Conservation (phyloP, 2,797 vertebrate species). For the Rhynchotus rufescens region DNA sequence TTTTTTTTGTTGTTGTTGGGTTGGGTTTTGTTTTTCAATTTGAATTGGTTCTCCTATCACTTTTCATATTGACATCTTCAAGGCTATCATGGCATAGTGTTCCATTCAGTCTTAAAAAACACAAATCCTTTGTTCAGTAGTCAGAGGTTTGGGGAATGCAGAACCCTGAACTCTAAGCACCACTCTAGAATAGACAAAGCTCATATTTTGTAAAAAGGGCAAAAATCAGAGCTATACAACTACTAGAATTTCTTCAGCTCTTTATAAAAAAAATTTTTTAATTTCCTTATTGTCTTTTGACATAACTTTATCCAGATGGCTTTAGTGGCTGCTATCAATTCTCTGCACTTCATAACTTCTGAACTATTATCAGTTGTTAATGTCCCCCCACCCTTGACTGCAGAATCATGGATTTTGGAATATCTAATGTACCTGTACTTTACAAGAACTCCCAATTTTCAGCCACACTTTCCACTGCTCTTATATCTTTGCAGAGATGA, state of each 20-base stretch:
- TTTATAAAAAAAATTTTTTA: not conserved
- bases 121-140: not conserved
- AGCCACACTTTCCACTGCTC: conserved; percentile 16
- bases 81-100: not conserved
- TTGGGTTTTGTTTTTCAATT: not conserved
- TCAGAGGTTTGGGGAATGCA: not conserved
- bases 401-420: conserved; percentile 40
- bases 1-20: too few relatives aligned
- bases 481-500: conserved; percentile 6
- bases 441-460: conserved; percentile 48
- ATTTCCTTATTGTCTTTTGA: conserved; percentile 28
- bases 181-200: not conserved
- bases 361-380: conserved; percentile 28
- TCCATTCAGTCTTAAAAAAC: not conserved
- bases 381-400: not conserved
- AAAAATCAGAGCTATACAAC: not conserved
- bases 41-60: not conserved
- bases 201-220: not conserved
- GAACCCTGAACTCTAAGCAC: not conserved
- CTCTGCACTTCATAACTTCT: conserved; percentile 49
- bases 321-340: conserved; percentile 45
- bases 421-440: conserved; percentile 19
- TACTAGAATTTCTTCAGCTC: not conserved
- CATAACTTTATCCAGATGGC: conserved; percentile 19
- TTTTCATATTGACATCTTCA: not conserved